phyloP scores from a whole-genome alignment of 2,797 vertebrate species.

The Peromyscus melanophrys region DNA sequence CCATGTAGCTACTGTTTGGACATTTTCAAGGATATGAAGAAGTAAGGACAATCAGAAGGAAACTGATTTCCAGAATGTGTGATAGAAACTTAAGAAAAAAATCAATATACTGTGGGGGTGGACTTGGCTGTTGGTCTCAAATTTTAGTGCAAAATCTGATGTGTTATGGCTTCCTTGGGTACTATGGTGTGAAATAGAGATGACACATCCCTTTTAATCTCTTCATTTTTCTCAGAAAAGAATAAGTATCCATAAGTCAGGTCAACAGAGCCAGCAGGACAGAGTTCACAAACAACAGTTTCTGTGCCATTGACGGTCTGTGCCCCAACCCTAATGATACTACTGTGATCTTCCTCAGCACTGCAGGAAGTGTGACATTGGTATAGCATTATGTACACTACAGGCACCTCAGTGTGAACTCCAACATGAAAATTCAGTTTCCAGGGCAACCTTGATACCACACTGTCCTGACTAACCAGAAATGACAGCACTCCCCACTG shows the following conservation, averaged over 20 bases:
- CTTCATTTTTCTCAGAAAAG: conserved; percentile 59
- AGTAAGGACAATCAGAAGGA: not conserved
- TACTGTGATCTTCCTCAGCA: not conserved
- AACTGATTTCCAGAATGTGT: not conserved
- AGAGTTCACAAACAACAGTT: conserved; percentile 17
- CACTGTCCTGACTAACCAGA: conserved; percentile 42
- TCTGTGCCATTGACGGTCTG: not conserved
- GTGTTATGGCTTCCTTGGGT: conserved; percentile 40
- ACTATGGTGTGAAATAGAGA: conserved; percentile 35
- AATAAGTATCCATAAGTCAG: conserved; percentile 23
- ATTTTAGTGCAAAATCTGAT: conserved; percentile 63
- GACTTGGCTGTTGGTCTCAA: conserved; percentile 24
- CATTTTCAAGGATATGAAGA: not conserved
- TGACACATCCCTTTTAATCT: not conserved
- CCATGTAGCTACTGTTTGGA: not conserved
- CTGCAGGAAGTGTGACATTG: not conserved
- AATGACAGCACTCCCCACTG: not conserved
- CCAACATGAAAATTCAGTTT: conserved; percentile 59
- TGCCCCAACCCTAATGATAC: not conserved
- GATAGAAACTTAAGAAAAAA: not conserved
- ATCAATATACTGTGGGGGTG: not conserved
- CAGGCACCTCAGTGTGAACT: conserved; percentile 4
- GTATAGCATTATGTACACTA: not conserved
- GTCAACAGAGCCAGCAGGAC: conserved; percentile 8
- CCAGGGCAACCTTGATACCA: conserved; percentile 38